These are phyloP conservation scores for Parazoanthus swiftii DNA, from an alignment of 92 coral and sea anemone species.

Conservation along the genomic window DNA sequence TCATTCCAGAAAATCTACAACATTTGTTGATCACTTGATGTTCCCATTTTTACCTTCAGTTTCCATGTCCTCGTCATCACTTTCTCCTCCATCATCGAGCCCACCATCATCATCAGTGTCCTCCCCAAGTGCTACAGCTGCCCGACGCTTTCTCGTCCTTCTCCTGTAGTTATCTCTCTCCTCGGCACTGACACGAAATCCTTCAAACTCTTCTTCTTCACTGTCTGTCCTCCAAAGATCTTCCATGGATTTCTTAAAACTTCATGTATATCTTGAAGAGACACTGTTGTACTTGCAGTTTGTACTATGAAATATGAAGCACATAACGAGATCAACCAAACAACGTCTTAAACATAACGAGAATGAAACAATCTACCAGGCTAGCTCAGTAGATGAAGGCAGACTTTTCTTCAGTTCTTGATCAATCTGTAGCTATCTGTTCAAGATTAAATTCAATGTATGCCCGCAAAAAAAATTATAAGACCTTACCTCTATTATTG, in stretches of 20 bases:
- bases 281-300: not conserved
- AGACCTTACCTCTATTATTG: not conserved
- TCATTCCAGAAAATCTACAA: too few relatives aligned
- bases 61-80: conserved; percentile 51
- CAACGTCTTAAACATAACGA: too few relatives aligned
- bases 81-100: conserved; percentile 30
- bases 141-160: conserved; percentile 50
- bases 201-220: conserved; percentile 58
- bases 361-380: too few relatives aligned
- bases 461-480: too few relatives aligned
- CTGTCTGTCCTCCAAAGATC: conserved; percentile 11
- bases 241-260: conserved; percentile 16
- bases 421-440: too few relatives aligned
- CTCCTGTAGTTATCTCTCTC: conserved; percentile 37
- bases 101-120: conserved; percentile 48
- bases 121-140: conserved; percentile 21
- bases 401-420: too few relatives aligned
- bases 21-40: not conserved
- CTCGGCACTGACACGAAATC: conserved; percentile 48
- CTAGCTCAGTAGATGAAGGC: too few relatives aligned
- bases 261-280: not conserved
- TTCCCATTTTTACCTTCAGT: conserved; percentile 26
- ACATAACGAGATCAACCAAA: not conserved
- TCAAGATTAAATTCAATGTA: not conserved
- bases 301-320: not conserved